Percentiles rank a stretch among this genome's conserved stretches.
Conservation (phyloP, 2,113 vertebrate species). For the Pleuronectes platessa region DNA sequence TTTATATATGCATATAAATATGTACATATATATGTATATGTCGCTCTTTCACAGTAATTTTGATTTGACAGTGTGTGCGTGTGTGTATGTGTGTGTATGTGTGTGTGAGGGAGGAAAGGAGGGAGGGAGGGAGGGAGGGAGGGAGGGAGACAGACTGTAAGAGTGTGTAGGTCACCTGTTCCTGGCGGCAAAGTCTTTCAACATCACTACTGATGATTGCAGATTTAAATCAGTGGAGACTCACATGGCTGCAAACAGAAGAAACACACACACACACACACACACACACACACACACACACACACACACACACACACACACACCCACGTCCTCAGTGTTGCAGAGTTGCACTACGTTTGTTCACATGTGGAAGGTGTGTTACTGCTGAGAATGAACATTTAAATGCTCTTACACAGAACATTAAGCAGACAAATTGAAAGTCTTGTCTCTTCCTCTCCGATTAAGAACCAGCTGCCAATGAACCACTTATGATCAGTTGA, state of each 20-base stretch:
- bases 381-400: constrained; percentile 9
- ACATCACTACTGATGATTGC: constrained; percentile 47
- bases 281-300: too few species aligned
- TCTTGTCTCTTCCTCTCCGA: constrained; percentile 8
- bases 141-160: neutral
- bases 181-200: constrained; percentile 59
- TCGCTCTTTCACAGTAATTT: too few species aligned
- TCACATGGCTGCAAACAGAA: constrained; percentile 8
- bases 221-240: constrained; percentile 54
- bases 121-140: too few species aligned
- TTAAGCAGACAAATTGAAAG: constrained; percentile 22
- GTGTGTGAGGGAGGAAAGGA: neutral
- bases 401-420: constrained; percentile 22
- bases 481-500: constrained; percentile 1
- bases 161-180: constrained; percentile 35
- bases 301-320: too few species aligned
- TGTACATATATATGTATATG: too few species aligned
- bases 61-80: neutral
- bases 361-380: neutral
- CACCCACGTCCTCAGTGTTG: neutral
- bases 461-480: neutral
- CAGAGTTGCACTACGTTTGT: neutral
- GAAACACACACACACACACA: too few species aligned
- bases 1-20: neutral
- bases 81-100: neutral